A percentile compares a stretch with the other conserved stretches of the same genome.
Conservation (phyloP, 2,888 invertebrate species). For the Gymnoscelis rufifasciata region DNA sequence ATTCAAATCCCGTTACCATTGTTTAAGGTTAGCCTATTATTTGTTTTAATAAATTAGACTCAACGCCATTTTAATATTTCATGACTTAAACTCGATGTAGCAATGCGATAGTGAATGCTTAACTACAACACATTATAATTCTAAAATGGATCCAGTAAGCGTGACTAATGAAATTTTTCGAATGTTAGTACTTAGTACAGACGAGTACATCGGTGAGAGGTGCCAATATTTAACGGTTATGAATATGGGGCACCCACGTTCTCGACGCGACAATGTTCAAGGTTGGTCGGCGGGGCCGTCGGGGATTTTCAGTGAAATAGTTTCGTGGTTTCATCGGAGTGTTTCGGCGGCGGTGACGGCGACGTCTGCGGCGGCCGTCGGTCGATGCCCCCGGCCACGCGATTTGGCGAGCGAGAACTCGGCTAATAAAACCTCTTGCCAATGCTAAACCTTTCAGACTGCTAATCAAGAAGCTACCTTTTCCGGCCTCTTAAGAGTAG, state of each 20-base stretch:
- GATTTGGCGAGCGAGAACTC: conserved; percentile 57
- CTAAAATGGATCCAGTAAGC: conserved; percentile 30
- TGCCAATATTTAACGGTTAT: conserved; percentile 68
- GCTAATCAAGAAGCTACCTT: conserved; percentile 15
- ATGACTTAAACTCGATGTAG: conserved; percentile 21
- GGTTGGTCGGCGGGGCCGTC: conserved; percentile 68
- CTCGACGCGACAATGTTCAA: conserved; percentile 74
- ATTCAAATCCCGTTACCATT: conserved; percentile 8
- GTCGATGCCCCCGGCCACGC: conserved; percentile 71
- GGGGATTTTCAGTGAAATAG: conserved; percentile 76
- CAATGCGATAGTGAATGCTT: conserved; percentile 19
- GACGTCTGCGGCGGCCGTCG: conserved; percentile 74
- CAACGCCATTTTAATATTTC: conserved; percentile 19
- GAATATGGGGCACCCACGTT: conserved; percentile 68
- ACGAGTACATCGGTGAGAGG: conserved; percentile 47
- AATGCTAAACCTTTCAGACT: conserved; percentile 23
- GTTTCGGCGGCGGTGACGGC: conserved; percentile 66
- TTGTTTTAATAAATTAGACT: conserved; percentile 10
- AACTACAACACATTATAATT: conserved; percentile 23
- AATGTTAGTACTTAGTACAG: conserved; percentile 28
- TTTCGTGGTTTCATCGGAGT: conserved; percentile 52
- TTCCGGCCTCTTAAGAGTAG: conserved; percentile 26
- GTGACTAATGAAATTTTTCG: conserved; percentile 37
- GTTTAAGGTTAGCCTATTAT: conserved; percentile 7
- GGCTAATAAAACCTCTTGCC: conserved; percentile 49